A percentile compares a stretch with the other conserved stretches of the same genome.
These are phyloP conservation scores for Pterocles burchelli DNA, from an alignment of 2,113 vertebrate species.

Conservation along the genomic window DNA sequence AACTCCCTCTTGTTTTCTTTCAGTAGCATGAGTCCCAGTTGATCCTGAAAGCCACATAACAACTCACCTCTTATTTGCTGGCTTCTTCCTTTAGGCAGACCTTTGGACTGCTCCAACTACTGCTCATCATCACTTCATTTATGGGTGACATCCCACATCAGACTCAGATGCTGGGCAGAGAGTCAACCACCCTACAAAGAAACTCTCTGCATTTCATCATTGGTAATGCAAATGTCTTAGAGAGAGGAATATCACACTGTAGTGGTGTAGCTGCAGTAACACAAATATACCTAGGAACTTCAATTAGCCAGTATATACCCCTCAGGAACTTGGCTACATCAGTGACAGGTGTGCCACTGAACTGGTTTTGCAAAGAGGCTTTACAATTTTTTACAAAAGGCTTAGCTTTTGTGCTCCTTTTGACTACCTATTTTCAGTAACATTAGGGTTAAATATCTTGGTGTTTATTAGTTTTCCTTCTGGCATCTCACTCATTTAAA, in stretches of 20 bases:
- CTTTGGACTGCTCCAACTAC: background rate
- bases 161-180: background rate
- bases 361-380: background rate
- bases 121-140: background rate
- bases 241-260: background rate
- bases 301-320: background rate
- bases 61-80: background rate
- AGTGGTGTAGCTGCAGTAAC: background rate
- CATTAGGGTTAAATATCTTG: background rate
- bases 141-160: background rate
- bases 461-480: background rate
- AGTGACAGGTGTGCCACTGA: background rate
- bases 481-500: background rate
- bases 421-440: background rate
- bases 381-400: background rate
- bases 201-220: background rate
- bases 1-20: background rate
- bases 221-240: background rate
- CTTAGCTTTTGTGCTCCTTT: background rate
- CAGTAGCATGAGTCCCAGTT: accelerated
- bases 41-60: background rate
- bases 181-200: background rate
- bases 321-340: background rate
- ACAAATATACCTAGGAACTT: background rate
- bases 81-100: background rate